Evolutionary conservation across 2,797 vertebrate genomes (phyloP).

Genomic region (Lepus oiostolus): DNA sequence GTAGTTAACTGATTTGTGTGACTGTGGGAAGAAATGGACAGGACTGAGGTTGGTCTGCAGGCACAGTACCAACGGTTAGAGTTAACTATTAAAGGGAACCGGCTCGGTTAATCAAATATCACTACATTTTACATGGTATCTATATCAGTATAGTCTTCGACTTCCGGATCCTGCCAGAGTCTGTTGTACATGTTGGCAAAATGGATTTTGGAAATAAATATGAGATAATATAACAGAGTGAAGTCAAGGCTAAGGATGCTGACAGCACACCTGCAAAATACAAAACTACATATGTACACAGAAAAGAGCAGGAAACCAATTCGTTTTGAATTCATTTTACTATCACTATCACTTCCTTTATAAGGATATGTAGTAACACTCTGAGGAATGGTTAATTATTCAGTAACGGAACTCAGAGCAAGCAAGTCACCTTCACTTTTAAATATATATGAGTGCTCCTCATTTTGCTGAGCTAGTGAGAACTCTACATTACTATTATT

Average conservation of each 20-base stretch:
- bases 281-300: background rate
- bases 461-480: slow-evolving; percentile 36
- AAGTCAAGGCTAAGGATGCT: background rate
- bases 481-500: slow-evolving; percentile 15
- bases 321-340: slow-evolving; percentile 58
- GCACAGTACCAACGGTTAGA: background rate
- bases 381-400: slow-evolving; percentile 62
- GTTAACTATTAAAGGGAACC: background rate
- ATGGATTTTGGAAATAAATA: background rate
- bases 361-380: background rate
- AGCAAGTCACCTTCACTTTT: slow-evolving; percentile 63
- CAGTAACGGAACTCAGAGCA: slow-evolving; percentile 35
- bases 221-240: background rate
- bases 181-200: background rate
- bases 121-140: background rate
- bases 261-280: background rate
- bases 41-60: background rate
- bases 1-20: background rate
- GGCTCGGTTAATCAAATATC: background rate
- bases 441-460: slow-evolving; percentile 2
- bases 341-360: background rate
- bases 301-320: slow-evolving; percentile 7
- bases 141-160: background rate
- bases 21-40: background rate
- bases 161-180: background rate